Conservation (phyloP, 2,888 invertebrate species). For the Parnassius smintheus region DNA sequence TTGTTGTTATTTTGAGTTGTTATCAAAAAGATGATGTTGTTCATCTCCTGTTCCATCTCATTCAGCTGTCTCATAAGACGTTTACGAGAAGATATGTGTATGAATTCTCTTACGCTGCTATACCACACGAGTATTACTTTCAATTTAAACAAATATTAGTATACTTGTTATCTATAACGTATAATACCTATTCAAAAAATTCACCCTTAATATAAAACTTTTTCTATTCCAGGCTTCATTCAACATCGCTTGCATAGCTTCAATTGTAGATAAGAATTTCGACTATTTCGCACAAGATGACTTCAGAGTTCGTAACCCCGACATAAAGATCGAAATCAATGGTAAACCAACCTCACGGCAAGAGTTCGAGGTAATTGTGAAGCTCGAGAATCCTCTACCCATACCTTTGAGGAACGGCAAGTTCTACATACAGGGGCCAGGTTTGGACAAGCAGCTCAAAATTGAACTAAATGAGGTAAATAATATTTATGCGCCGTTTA, state of each 20-base stretch:
- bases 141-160: too few relatives aligned
- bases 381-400: conserved; percentile 91
- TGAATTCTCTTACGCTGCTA: too few relatives aligned
- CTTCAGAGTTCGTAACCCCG: conserved; percentile 93
- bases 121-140: too few relatives aligned
- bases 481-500: background rate
- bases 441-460: conserved; percentile 87
- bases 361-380: conserved; percentile 82
- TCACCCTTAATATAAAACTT: background rate
- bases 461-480: conserved; percentile 84
- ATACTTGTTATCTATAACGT: too few relatives aligned
- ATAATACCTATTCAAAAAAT: too few relatives aligned
- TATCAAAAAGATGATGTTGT: too few relatives aligned
- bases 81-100: too few relatives aligned
- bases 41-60: too few relatives aligned
- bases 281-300: conserved; percentile 95
- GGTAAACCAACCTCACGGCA: conserved; percentile 76
- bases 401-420: conserved; percentile 87
- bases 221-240: conserved; percentile 83
- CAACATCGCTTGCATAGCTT: conserved; percentile 90
- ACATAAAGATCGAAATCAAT: conserved; percentile 87
- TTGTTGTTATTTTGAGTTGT: too few relatives aligned
- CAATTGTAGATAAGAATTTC: conserved; percentile 89
- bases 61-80: too few relatives aligned
- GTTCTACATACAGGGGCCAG: conserved; percentile 91